These are phyloP conservation scores for Drosophila kuntzei DNA, from an alignment of 2,888 invertebrate genomes.

Conservation along the genomic window DNA sequence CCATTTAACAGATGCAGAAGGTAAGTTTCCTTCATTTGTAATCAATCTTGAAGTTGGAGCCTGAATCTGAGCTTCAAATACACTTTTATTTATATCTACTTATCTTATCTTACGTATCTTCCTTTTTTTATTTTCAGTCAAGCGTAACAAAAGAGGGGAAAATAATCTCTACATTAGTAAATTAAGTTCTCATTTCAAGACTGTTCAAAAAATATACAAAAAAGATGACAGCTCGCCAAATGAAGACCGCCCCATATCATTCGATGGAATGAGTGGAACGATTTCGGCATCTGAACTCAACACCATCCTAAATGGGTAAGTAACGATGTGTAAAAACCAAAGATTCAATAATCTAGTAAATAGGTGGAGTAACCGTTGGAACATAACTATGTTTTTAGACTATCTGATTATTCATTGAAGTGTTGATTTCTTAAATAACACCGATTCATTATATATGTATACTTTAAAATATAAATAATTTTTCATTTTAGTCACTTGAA, in stretches of 20 bases:
- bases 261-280: constrained; percentile 94
- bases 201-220: constrained; percentile 90
- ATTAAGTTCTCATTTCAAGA: constrained; percentile 89
- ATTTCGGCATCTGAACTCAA: constrained; percentile 91
- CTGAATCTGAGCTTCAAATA: background rate
- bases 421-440: background rate
- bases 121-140: constrained; percentile 85
- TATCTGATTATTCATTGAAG: background rate
- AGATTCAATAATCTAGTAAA: background rate
- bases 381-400: background rate
- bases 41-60: background rate
- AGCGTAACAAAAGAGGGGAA: constrained; percentile 94
- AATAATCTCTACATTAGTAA: constrained; percentile 95
- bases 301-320: constrained; percentile 89
- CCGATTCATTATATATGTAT: background rate
- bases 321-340: constrained; percentile 63
- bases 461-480: background rate
- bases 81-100: background rate
- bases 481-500: constrained; percentile 86
- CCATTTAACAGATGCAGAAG: constrained; percentile 93
- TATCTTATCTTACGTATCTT: background rate
- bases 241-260: constrained; percentile 87
- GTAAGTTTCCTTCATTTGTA: constrained; percentile 84
- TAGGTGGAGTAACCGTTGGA: background rate
- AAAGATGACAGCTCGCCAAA: constrained; percentile 86